A percentile compares a stretch with the other conserved stretches of the same genome.
phyloP scores from a whole-genome alignment of 2,113 vertebrate genomes.

The Anser cygnoides region DNA sequence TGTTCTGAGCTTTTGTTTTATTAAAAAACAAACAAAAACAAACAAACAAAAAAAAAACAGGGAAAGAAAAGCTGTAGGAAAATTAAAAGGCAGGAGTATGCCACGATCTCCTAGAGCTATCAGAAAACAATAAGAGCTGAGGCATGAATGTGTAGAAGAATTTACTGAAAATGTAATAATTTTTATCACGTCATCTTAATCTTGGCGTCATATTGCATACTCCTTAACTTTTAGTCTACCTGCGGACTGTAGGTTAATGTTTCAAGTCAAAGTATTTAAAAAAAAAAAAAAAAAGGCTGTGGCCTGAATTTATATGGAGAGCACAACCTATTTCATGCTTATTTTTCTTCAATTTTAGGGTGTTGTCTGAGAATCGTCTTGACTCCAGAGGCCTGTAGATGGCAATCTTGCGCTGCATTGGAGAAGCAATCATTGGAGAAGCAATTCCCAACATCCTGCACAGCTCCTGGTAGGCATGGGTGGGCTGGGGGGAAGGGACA shows the following conservation, averaged over 20 bases:
- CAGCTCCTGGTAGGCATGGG: background rate
- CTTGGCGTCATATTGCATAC: background rate
- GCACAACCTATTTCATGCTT: background rate
- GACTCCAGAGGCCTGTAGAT: slow-evolving; percentile 52
- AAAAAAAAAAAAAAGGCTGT: background rate
- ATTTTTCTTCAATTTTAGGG: background rate
- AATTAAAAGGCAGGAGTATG: slow-evolving; percentile 18
- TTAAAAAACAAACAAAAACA: background rate
- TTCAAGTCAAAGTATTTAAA: background rate
- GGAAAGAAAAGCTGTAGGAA: slow-evolving; percentile 1
- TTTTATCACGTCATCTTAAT: slow-evolving; percentile 33
- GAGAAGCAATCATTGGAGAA: background rate
- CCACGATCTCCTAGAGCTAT: background rate
- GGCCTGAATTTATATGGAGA: background rate
- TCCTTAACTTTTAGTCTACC: background rate
- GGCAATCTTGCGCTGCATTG: slow-evolving; percentile 66
- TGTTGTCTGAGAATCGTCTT: background rate
- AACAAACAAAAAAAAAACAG: background rate
- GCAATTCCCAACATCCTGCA: background rate
- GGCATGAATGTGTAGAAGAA: slow-evolving; percentile 10
- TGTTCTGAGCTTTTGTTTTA: slow-evolving; percentile 16
- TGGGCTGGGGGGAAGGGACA: background rate
- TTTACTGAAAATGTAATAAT: background rate
- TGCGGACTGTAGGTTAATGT: background rate
- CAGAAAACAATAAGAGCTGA: slow-evolving; percentile 19